Evolutionary conservation across 2,113 vertebrate species (phyloP).

Genomic region (Aplodontia rufa): DNA sequence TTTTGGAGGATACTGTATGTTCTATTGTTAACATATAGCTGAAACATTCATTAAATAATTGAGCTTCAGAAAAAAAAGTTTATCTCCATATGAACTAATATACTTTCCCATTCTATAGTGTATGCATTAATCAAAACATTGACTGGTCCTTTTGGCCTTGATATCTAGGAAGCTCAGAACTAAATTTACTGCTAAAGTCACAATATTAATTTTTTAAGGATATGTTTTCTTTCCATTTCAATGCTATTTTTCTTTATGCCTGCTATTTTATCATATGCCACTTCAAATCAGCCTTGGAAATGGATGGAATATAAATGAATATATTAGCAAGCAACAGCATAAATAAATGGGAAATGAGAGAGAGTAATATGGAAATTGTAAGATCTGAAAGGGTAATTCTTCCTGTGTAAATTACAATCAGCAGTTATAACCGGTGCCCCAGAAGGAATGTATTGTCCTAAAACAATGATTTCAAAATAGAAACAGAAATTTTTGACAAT

Average conservation of each 20-base stretch:
- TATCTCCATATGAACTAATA: conserved; percentile 19
- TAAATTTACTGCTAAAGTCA: conserved; percentile 67
- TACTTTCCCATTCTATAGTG: conserved; percentile 47
- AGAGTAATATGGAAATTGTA: conserved; percentile 68
- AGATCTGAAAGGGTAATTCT: conserved; percentile 71
- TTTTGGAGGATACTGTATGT: conserved; percentile 18
- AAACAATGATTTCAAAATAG: conserved; percentile 67
- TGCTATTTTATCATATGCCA: conserved; percentile 72
- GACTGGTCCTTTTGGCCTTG: conserved; percentile 47
- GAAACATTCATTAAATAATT: conserved; percentile 65
- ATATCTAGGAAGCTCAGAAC: conserved; percentile 17
- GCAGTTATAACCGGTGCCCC: conserved; percentile 43
- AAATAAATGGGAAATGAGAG: conserved; percentile 64
- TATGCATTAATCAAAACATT: conserved; percentile 60
- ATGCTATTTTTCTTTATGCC: conserved; percentile 68
- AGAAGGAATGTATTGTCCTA: conserved; percentile 58
- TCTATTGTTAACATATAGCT: conserved; percentile 31
- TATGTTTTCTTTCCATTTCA: conserved; percentile 63
- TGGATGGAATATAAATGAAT: conserved; percentile 79
- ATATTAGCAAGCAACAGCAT: conserved; percentile 69
- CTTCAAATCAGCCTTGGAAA: conserved; percentile 74
- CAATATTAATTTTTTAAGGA: conserved; percentile 74
- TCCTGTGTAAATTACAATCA: conserved; percentile 69
- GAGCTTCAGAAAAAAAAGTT: conserved; percentile 27
- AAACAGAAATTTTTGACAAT: conserved; percentile 53